Conservation (phyloP, 2,888 invertebrate species). For the Hymenopus coronatus region DNA sequence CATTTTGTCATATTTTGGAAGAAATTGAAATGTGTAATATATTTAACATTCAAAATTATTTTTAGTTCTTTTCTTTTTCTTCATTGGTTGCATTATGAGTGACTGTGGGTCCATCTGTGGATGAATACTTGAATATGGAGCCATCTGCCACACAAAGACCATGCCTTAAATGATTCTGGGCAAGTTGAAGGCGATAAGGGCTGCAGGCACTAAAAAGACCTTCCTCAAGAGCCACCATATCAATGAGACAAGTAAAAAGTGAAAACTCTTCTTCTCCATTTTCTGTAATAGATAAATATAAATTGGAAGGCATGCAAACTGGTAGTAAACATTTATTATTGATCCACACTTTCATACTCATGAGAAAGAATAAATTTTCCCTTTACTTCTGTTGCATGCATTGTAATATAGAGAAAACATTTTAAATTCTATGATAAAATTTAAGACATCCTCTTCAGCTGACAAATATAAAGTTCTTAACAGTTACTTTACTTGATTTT, state of each 20-base stretch:
- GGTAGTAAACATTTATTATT: neutral
- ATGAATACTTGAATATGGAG: neutral
- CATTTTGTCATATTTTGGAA: neutral
- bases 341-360: too few species aligned
- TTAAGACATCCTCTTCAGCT: too few species aligned
- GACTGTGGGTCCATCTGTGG: neutral
- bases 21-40: neutral
- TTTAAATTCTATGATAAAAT: too few species aligned
- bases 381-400: too few species aligned
- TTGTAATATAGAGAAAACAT: too few species aligned
- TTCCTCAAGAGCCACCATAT: slow-evolving; percentile 3
- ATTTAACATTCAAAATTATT: neutral
- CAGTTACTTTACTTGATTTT: too few species aligned
- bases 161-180: neutral
- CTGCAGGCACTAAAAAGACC: neutral
- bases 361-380: too few species aligned
- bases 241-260: slow-evolving; percentile 5
- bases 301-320: neutral
- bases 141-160: slow-evolving; percentile 1
- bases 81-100: neutral
- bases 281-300: neutral
- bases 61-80: neutral
- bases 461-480: too few species aligned
- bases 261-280: neutral
- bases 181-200: neutral